Conservation (phyloP, 2,113 vertebrate genomes). For the Epinephelus cyanopodus region DNA sequence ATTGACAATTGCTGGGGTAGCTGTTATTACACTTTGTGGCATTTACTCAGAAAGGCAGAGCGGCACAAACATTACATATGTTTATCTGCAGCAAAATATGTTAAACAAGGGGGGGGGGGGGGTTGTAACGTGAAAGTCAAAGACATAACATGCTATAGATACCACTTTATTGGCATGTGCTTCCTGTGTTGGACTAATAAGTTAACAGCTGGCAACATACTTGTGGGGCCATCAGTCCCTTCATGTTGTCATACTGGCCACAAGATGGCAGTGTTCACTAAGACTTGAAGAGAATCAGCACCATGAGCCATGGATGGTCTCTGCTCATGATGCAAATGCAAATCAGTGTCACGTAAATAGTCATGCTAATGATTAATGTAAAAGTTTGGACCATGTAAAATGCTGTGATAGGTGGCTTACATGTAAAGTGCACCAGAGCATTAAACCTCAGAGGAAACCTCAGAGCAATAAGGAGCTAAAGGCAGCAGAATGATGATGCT, state of each 20-base stretch:
- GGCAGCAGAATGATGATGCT: background rate
- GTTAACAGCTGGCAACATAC: too few species aligned
- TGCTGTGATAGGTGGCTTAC: background rate
- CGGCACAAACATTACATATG: background rate
- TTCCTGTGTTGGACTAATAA: background rate
- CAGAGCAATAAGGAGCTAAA: background rate
- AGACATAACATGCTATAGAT: background rate
- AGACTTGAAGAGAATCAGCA: background rate
- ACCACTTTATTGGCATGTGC: background rate
- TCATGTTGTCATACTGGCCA: constrained; percentile 39
- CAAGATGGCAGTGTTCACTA: constrained; percentile 65
- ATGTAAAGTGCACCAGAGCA: background rate
- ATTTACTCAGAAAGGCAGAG: background rate
- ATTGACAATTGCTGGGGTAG: background rate
- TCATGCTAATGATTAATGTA: background rate
- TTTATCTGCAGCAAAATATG: background rate
- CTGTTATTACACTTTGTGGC: background rate
- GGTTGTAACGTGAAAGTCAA: background rate
- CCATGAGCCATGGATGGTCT: background rate
- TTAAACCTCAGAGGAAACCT: constrained; percentile 9
- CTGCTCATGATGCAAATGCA: background rate
- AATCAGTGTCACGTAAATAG: constrained; percentile 2
- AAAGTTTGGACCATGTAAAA: background rate
- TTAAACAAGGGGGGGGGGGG: too few species aligned
- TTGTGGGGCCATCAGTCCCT: too few species aligned